phyloP scores from a whole-genome alignment of 2,113 vertebrate species.

The Corythoichthys haematopterus region DNA sequence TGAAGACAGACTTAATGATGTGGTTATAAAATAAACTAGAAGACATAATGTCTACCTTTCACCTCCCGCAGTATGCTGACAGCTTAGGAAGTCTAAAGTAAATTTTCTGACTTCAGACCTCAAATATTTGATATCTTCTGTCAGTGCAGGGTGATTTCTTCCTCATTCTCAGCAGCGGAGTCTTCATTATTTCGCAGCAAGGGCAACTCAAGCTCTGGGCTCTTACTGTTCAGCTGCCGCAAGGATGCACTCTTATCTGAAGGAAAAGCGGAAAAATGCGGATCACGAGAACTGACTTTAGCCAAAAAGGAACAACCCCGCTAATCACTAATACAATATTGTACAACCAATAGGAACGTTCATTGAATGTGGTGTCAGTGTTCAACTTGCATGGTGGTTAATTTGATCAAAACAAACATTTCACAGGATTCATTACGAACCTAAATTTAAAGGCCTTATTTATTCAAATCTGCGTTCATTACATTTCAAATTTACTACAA shows the following conservation, averaged over 20 bases:
- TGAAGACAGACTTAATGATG: not conserved
- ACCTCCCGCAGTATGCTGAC: not conserved
- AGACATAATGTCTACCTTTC: not conserved
- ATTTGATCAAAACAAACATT: not conserved
- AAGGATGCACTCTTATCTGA: conserved; percentile 57
- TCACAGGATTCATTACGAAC: too few relatives aligned
- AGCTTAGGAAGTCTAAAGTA: not conserved
- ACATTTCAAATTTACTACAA: not conserved
- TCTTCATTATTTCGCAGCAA: conserved; percentile 62
- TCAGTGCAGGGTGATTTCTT: conserved; percentile 62
- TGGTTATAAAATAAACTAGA: not conserved
- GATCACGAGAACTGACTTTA: not conserved
- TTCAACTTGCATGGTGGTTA: not conserved
- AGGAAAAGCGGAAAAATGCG: not conserved
- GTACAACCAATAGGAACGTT: not conserved
- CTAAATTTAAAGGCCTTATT: not conserved
- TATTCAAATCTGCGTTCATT: not conserved
- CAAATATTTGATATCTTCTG: not conserved
- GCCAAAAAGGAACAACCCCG: not conserved
- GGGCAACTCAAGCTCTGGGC: conserved; percentile 79
- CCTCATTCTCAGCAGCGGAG: conserved; percentile 50
- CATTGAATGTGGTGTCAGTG: not conserved
- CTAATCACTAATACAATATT: too few relatives aligned
- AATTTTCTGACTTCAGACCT: not conserved
- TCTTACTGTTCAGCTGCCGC: conserved; percentile 60